Evolutionary conservation across 1,140 invertebrate genomes (phyloP), one percentile per base, ranked within the genome.

Genomic region (Euschistus heros): DNA sequence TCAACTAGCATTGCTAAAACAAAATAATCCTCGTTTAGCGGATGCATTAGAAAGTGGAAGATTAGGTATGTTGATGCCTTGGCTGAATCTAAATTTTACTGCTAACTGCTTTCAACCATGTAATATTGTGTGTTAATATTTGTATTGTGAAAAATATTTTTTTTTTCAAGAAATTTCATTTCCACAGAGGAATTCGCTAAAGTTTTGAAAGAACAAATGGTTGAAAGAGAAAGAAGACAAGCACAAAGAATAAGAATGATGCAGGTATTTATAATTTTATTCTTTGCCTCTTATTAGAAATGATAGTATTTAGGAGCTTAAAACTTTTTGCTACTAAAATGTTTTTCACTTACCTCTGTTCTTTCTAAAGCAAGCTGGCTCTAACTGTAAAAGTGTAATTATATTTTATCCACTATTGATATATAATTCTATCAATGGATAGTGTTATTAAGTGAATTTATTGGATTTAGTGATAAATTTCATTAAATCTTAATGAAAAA

Each of bases 11-110:
- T 72, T 96, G 42, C 78, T 98, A 0, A 92, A 94, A 75, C 92
- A 97, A 73, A 94, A 97, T 71, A 98, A 98, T 81, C 89, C 94
- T 14, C 80, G 86, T 69, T 75, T 98, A 46, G 93, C 94, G 18
- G 93, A 96, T 75, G 93, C 95, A 20, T 75, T 97, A 6, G 78
- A 91, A 0, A 89, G 85, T 70, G 91, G 90, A 18, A 87, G 87
- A 75, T 75, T 90, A 68, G 88, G 89, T 86, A 54, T 55, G 66
- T 65, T 46, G 24, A 6, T 26, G 26, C 24, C 26, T 27, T 13
- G 0, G 7, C 24, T 27, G 4, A 57, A 50, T 50, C n/a, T 2
- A 13, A 37, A 10, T 37, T 37, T 13, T 37, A 10, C 10, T 10
- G 33, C 33, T 13, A 37, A 37, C 13, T 37, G 5, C 1, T 24